Evolutionary conservation across 2,113 vertebrate genomes (phyloP).

Genomic region (Hirundichthys speculiger): DNA sequence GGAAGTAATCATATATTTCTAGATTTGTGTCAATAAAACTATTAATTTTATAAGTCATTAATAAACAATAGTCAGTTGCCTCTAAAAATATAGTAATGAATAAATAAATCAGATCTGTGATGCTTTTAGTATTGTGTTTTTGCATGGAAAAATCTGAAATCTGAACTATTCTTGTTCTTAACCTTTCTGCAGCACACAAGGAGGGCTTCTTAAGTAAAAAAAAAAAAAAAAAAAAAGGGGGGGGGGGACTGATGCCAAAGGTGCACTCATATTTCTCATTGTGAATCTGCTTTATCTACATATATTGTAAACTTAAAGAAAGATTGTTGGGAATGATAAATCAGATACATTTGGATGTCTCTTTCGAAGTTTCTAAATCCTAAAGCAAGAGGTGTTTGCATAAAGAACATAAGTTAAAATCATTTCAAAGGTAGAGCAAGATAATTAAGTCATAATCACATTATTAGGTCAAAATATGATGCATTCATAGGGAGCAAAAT

Average conservation of each 20-base stretch:
- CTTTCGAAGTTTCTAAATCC: slow-evolving; percentile 24
- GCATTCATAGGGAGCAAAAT: slow-evolving; percentile 28
- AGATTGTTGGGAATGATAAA: slow-evolving; percentile 47
- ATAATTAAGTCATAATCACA: slow-evolving; percentile 18
- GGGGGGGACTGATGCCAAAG: slow-evolving; percentile 12
- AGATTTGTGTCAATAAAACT: slow-evolving; percentile 69
- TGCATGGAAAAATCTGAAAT: slow-evolving; percentile 29
- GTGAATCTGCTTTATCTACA: slow-evolving; percentile 38
- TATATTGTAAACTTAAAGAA: slow-evolving; percentile 42
- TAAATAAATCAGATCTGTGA: slow-evolving; percentile 58
- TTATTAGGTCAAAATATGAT: not conserved
- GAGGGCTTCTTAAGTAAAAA: slow-evolving; percentile 30
- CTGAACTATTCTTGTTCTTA: slow-evolving; percentile 17
- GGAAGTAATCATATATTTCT: slow-evolving; percentile 54
- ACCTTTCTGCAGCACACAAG: slow-evolving; percentile 28
- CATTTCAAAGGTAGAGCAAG: slow-evolving; percentile 22
- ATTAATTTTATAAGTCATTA: slow-evolving; percentile 57
- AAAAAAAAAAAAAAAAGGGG: no score
- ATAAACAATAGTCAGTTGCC: slow-evolving; percentile 58
- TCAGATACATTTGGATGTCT: slow-evolving; percentile 45
- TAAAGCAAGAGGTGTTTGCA: slow-evolving; percentile 25
- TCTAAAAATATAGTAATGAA: slow-evolving; percentile 71
- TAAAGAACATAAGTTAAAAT: slow-evolving; percentile 28
- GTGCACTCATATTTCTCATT: slow-evolving; percentile 36
- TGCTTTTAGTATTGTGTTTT: not conserved